Evolutionary conservation across 64 coral and sea anemone species (phyloP).

Genomic region (Porites lutea): DNA sequence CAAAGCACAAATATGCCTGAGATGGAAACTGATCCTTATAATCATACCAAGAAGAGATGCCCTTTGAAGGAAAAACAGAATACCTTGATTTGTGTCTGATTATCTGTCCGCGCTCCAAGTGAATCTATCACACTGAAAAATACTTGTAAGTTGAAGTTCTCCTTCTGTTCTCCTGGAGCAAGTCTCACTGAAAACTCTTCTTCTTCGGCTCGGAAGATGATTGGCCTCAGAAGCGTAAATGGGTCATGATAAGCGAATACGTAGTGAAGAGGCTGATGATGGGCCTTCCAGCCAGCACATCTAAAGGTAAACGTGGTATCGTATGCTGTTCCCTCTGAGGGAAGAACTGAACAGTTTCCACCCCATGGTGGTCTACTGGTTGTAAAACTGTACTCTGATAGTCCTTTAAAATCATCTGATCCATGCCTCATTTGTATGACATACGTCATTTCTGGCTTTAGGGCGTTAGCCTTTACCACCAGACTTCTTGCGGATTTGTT

Average conservation of each 20-base stretch:
- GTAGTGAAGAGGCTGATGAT: conserved; percentile 64
- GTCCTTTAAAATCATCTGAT: conserved; percentile 17
- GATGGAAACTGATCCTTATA: background rate
- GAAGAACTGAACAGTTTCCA: conserved; percentile 62
- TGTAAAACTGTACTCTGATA: conserved; percentile 73
- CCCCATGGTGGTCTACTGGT: conserved; percentile 72
- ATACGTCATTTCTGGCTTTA: conserved; percentile 31
- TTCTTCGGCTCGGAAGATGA: conserved; percentile 46
- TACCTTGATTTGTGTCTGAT: conserved; percentile 40
- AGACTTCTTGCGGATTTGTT: conserved; percentile 22
- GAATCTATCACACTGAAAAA: conserved; percentile 53
- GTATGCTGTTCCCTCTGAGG: conserved; percentile 42
- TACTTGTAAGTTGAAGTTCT: conserved; percentile 44
- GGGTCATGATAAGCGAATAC: conserved; percentile 58
- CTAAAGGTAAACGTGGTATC: conserved; percentile 69
- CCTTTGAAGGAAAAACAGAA: background rate
- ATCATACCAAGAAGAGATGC: too few species aligned
- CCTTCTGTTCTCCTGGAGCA: conserved; percentile 60
- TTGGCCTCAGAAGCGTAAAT: conserved; percentile 32
- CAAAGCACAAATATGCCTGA: background rate
- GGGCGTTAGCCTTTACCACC: conserved; percentile 14
- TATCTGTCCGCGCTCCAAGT: conserved; percentile 38
- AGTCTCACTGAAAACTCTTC: conserved; percentile 26
- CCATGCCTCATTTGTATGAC: conserved; percentile 35
- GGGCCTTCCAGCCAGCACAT: conserved; percentile 69